A percentile compares a stretch with the other conserved stretches of the same genome.
Conservation (phyloP, 2,113 vertebrate genomes). For the Spermophilus dauricus region DNA sequence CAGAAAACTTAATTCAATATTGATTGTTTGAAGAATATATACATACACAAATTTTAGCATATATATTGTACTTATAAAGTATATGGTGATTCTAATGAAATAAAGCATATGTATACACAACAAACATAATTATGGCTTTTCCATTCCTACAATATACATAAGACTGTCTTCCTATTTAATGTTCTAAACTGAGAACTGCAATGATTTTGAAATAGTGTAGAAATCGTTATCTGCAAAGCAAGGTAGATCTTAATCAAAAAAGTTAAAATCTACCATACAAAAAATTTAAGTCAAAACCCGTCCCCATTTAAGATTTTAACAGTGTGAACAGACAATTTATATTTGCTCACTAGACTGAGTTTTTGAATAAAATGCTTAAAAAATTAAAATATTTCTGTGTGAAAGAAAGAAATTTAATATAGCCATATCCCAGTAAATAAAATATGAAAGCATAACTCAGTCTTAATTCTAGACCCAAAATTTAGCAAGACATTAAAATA, state of each 20-base stretch:
- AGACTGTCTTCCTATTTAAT: neutral
- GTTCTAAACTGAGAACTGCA: neutral
- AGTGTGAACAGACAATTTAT: neutral
- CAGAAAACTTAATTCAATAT: neutral
- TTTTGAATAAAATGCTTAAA: neutral
- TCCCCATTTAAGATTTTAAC: neutral
- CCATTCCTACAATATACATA: neutral
- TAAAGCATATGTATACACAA: neutral
- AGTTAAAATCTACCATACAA: neutral
- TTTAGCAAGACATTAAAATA: neutral
- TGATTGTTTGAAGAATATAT: neutral
- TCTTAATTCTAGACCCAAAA: neutral
- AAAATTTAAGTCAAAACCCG: neutral
- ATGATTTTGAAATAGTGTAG: neutral
- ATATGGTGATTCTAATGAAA: neutral
- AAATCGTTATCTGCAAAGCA: slow-evolving; percentile 15
- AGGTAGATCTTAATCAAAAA: neutral
- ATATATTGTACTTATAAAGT: neutral
- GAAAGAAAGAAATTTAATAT: neutral
- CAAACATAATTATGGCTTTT: neutral
- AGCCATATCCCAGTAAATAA: neutral
- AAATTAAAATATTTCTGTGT: neutral
- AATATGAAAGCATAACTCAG: neutral
- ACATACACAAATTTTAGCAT: neutral
- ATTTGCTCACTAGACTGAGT: neutral